Conservation (phyloP, 1,140 invertebrate species). For the Tetramorium alpestre region DNA sequence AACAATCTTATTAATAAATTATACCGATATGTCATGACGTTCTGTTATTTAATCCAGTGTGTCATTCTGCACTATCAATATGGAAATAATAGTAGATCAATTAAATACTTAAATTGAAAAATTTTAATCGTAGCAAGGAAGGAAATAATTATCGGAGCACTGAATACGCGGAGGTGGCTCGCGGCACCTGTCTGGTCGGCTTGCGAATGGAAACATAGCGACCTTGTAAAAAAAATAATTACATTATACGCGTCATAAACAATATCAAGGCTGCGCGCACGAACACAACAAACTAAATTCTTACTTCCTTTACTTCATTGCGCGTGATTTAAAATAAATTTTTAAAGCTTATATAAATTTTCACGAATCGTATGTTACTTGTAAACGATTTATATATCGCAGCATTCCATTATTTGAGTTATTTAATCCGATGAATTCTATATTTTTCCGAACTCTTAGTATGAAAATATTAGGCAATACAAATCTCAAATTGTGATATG, state of each 20-base stretch:
- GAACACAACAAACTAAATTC: neutral
- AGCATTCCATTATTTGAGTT: neutral
- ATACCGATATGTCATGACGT: neutral
- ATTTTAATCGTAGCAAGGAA: neutral
- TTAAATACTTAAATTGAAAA: neutral
- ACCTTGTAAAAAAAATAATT: too few relatives aligned
- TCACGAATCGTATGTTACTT: neutral
- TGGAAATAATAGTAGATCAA: neutral
- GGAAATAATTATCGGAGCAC: neutral
- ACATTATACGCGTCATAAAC: neutral
- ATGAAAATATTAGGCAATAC: neutral
- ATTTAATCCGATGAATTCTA: neutral
- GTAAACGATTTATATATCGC: neutral
- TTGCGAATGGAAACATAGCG: neutral
- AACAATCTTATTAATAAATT: neutral
- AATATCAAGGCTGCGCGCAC: neutral
- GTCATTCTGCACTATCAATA: neutral
- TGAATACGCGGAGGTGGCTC: neutral
- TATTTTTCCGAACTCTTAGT: neutral
- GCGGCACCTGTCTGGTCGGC: neutral
- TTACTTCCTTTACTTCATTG: neutral
- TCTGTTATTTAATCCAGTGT: neutral
- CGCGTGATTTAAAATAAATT: neutral
- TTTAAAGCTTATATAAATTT: too few relatives aligned
- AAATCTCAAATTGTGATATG: neutral